phyloP scores from a whole-genome alignment of 1,140 invertebrate species.

The Tetragnatha versicolor region DNA sequence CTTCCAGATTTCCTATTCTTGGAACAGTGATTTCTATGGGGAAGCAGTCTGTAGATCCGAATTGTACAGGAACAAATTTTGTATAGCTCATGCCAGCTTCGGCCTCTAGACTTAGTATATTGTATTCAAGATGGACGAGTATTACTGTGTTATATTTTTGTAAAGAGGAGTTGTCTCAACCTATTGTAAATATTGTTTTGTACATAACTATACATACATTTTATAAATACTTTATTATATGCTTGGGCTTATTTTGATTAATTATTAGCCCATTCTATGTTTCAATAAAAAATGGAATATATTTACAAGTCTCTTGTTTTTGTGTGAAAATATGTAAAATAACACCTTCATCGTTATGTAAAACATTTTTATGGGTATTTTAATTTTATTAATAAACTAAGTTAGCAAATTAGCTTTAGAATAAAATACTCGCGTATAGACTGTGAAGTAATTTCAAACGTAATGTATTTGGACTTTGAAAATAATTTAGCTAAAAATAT shows the following conservation, averaged over 20 bases:
- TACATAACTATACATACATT: slow-evolving; percentile 36
- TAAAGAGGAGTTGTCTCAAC: background rate
- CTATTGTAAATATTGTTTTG: slow-evolving; percentile 38
- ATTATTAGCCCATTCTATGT: slow-evolving; percentile 17
- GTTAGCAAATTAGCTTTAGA: background rate
- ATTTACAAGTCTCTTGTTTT: background rate
- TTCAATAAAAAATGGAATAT: slow-evolving; percentile 11
- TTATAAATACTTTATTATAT: slow-evolving; percentile 16
- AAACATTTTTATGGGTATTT: background rate
- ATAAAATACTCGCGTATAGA: too few species aligned
- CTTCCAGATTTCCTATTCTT: background rate
- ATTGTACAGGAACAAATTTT: slow-evolving; percentile 8
- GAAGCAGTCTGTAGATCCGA: background rate
- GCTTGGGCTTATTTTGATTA: background rate
- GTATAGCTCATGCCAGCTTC: background rate
- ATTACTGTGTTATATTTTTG: slow-evolving; percentile 15
- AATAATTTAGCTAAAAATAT: too few species aligned
- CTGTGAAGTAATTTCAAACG: too few species aligned
- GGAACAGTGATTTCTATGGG: background rate
- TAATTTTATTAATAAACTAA: background rate
- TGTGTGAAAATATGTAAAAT: background rate
- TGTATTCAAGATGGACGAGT: background rate
- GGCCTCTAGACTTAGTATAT: background rate
- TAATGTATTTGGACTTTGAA: too few species aligned
- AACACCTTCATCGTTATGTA: background rate